Conservation (phyloP, 1,140 invertebrate species). For the Caligus rogercresseyi region DNA sequence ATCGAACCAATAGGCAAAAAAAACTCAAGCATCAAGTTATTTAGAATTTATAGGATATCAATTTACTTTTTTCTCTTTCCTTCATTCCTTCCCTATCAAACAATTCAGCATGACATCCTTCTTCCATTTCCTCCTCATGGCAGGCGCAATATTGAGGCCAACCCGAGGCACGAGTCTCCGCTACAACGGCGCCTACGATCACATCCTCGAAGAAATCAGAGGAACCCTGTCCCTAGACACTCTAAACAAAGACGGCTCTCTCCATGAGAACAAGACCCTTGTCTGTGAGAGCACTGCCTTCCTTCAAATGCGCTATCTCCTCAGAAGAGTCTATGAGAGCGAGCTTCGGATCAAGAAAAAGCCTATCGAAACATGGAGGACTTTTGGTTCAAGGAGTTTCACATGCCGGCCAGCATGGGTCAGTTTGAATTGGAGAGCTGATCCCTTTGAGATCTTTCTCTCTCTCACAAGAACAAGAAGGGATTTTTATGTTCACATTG, state of each 20-base stretch:
- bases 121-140: background rate
- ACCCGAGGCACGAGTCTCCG: background rate
- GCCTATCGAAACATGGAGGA: background rate
- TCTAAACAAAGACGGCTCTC: background rate
- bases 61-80: no score
- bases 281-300: background rate
- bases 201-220: background rate
- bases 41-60: no score
- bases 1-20: no score
- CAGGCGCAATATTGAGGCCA: background rate
- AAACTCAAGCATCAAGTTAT: no score
- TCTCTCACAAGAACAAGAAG: no score
- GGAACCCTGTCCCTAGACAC: background rate
- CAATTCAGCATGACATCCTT: no score
- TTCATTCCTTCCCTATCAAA: no score
- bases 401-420: no score
- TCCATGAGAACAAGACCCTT: background rate
- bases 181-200: background rate
- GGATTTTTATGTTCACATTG: background rate
- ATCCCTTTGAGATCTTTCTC: no score
- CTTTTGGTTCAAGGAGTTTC: background rate
- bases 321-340: background rate
- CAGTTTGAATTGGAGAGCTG: no score
- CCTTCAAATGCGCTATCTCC: background rate
- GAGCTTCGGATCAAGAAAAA: background rate